Evolutionary conservation across 2,113 vertebrate species (phyloP), one percentile per base, ranked within the genome.

Genomic region (Eira barbara): DNA sequence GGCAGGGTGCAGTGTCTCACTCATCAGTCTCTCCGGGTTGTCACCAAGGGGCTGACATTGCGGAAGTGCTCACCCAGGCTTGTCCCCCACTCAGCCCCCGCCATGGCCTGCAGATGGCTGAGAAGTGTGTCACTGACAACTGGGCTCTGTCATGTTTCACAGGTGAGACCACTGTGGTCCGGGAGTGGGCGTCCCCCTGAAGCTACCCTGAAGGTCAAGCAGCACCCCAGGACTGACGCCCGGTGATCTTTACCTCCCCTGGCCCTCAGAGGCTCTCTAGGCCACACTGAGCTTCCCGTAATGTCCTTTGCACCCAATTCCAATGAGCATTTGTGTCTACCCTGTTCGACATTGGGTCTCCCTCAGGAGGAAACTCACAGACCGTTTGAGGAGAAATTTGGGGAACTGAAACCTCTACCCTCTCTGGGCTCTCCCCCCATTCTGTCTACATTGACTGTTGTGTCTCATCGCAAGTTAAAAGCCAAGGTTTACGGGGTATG

Each of bases 321-420:
- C 57, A 73, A 49, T 61, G n/a, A 89, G 12, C 81, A 47, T 45
- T 12, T 55, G 9, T 47, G 13, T n/a, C 74, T 42, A 18, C 11
- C 10, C 80, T 86, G 0, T 47, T 20, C 52, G 47, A 57, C 6
- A 0, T 0, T 23, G 9, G 65, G 31, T 55, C 39, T 97, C 67
- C 29, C 65, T 57, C 36, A 27, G 45, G 34, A 78, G 84, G 96
- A 97, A 93, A 52, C 34, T 21, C 69, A 81, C n/a, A 86, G 59
- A 71, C 69, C n/a, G 13, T 20, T 59, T 0, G 52, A 18, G 47
- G 31, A 65, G 79, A 49, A 25, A 8, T 93, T 86, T 20, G 45
- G 55, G 79, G 92, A 97, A 96, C 74, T 0, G 27, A 96, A 98
- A 86, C 89, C 36, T 74, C n/a, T 3, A 31, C 39, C 23, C 25